Evolutionary conservation across 2,113 vertebrate genomes (phyloP).

Genomic region (Saimiri boliviensis): DNA sequence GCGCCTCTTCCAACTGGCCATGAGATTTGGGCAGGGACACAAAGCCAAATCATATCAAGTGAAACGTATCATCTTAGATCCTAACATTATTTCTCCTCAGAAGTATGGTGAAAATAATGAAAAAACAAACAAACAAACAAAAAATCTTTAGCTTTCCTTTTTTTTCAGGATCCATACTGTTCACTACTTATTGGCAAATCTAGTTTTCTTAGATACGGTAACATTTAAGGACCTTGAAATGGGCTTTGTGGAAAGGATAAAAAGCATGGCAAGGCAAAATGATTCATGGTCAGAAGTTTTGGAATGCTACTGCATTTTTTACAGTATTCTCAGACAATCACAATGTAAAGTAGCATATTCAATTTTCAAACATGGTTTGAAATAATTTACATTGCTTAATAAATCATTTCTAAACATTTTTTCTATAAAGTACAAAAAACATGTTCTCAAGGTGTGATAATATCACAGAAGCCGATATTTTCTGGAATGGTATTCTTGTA

Average conservation of each 20-base stretch:
- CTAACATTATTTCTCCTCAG: background rate
- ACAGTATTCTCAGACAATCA: background rate
- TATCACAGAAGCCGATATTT: background rate
- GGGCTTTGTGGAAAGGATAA: background rate
- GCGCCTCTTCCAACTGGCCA: no score
- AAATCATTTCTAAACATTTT: background rate
- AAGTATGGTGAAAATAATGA: background rate
- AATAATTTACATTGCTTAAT: background rate
- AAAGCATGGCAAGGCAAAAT: background rate
- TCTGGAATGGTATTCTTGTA: background rate
- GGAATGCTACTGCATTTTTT: background rate
- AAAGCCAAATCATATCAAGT: no score
- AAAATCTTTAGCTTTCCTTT: background rate
- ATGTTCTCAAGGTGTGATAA: background rate
- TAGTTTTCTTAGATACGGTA: background rate
- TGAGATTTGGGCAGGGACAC: no score
- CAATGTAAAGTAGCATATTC: background rate
- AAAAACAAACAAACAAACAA: no score
- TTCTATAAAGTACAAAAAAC: background rate
- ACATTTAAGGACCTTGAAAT: background rate
- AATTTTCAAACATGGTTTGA: background rate
- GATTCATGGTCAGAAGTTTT: background rate
- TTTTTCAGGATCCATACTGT: background rate
- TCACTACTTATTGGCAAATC: background rate
- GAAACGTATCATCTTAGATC: background rate